A percentile compares a stretch with the other conserved stretches of the same genome.
These are phyloP conservation scores for Prunella strophiata DNA, from an alignment of 2,797 vertebrate genomes.

Conservation along the genomic window DNA sequence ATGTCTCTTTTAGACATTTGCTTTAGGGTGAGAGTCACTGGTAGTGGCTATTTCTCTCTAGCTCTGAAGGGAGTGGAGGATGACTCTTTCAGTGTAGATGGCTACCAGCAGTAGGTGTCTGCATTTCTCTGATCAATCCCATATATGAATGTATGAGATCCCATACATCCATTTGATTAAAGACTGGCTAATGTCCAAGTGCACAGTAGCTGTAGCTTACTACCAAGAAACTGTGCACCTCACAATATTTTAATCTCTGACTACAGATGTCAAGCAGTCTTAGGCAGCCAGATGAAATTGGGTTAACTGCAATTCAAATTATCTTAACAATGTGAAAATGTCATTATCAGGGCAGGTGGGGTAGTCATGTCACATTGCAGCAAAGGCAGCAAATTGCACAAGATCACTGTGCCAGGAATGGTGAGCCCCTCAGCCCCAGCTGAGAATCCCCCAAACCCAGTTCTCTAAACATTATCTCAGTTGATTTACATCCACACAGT, in stretches of 20 bases:
- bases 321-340: not conserved
- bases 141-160: accelerated
- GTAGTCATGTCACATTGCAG: accelerated
- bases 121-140: not conserved
- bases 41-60: not conserved
- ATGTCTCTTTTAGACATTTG: not conserved
- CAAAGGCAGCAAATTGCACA: not conserved
- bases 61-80: not conserved
- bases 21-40: not conserved
- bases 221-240: not conserved
- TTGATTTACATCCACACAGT: not conserved
- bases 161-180: not conserved
- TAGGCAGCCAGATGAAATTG: not conserved
- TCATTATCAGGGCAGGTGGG: not conserved
- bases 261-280: not conserved
- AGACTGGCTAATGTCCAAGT: not conserved
- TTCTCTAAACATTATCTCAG: not conserved
- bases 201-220: not conserved
- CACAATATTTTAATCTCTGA: not conserved
- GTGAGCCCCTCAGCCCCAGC: not conserved
- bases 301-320: not conserved
- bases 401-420: not conserved
- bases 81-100: not conserved
- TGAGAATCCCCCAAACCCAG: accelerated
- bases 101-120: not conserved